These are phyloP conservation scores for Diaphora mendica DNA, from an alignment of 2,888 invertebrate genomes.

Conservation along the genomic window DNA sequence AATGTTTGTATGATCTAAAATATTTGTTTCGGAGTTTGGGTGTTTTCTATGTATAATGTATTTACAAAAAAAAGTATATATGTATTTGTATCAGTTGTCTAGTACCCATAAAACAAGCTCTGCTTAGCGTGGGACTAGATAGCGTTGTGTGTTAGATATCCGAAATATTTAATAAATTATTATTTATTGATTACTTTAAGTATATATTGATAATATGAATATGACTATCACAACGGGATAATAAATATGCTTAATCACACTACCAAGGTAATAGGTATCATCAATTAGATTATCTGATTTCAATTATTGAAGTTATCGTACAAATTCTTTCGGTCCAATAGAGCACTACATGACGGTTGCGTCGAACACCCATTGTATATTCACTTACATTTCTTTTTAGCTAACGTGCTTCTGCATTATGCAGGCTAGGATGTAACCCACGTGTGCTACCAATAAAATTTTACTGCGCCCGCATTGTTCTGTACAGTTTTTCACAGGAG, in stretches of 20 bases:
- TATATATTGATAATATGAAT: background rate
- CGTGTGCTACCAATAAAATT: conserved; percentile 85
- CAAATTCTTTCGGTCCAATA: conserved; percentile 14
- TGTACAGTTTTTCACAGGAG: conserved; percentile 66
- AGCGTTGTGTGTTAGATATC: no score
- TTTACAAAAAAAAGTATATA: no score
- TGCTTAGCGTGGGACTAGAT: no score
- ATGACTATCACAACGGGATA: background rate
- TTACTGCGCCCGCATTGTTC: conserved; percentile 82
- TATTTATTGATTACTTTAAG: background rate
- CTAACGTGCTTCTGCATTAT: conserved; percentile 84
- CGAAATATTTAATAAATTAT: no score
- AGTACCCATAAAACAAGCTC: no score
- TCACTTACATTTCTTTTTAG: conserved; percentile 86
- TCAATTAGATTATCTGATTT: background rate
- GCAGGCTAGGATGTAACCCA: conserved; percentile 75
- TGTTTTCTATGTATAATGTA: no score
- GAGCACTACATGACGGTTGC: conserved; percentile 75
- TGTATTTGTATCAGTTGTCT: no score
- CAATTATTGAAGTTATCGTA: background rate
- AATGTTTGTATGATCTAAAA: no score
- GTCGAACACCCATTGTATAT: conserved; percentile 82
- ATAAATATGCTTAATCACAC: background rate
- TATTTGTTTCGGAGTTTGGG: no score
- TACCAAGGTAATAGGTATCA: background rate